phyloP scores from a whole-genome alignment of 1,140 invertebrate species.

The Mylabris phalerata region DNA sequence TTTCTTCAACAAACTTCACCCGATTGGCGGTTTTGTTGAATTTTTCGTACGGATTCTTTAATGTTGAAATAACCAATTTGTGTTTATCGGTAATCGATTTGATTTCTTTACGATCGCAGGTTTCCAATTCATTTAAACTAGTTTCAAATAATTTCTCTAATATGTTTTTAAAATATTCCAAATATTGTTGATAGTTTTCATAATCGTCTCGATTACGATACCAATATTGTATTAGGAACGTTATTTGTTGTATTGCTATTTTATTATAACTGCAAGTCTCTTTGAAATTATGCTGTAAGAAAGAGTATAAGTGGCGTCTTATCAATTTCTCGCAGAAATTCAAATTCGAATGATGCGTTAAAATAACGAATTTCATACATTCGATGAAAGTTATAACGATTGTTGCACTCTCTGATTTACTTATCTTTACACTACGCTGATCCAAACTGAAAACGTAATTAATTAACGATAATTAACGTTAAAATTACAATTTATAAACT shows the following conservation, averaged over 20 bases:
- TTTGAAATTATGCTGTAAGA: conserved; percentile 44
- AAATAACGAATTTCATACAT: conserved; percentile 58
- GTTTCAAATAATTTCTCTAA: conserved; percentile 43
- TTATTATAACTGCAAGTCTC: conserved; percentile 40
- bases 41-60: neutral
- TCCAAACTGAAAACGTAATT: conserved; percentile 46
- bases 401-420: conserved; percentile 53
- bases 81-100: neutral
- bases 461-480: too few relatives aligned
- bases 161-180: conserved; percentile 49
- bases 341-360: conserved; percentile 42
- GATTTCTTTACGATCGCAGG: conserved; percentile 8
- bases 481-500: neutral
- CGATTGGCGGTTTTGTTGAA: neutral
- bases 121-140: conserved; percentile 1
- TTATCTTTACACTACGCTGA: conserved; percentile 45
- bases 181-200: conserved; percentile 42
- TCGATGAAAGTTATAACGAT: conserved; percentile 60
- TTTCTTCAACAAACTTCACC: too few relatives aligned
- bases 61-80: too few relatives aligned
- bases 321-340: conserved; percentile 42
- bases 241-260: conserved; percentile 46
- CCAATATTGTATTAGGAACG: conserved; percentile 50
- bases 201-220: conserved; percentile 43
- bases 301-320: conserved; percentile 44